Evolutionary conservation across 2,113 vertebrate species (phyloP).

Genomic region (Peromyscus polionotus): DNA sequence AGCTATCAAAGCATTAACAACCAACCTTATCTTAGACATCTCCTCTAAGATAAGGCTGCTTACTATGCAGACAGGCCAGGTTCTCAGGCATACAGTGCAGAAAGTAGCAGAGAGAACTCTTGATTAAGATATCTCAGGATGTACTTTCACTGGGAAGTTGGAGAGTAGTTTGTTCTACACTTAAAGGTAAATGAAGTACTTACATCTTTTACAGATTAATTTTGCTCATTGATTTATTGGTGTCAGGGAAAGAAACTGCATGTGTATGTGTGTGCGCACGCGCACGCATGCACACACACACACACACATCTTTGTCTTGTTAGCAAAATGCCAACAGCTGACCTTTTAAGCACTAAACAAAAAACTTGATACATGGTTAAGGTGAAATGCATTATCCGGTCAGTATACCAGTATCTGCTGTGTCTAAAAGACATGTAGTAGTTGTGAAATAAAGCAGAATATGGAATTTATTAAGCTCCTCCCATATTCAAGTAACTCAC

Average conservation of each 20-base stretch:
- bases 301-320: neutral
- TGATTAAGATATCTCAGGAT: neutral
- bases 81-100: neutral
- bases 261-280: neutral
- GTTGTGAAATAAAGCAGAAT: neutral
- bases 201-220: neutral
- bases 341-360: neutral
- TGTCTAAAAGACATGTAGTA: neutral
- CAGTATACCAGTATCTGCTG: neutral
- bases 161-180: neutral
- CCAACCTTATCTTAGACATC: neutral
- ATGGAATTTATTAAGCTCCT: neutral
- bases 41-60: neutral
- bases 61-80: neutral
- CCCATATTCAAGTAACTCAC: neutral
- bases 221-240: neutral
- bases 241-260: neutral
- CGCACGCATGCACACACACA: neutral
- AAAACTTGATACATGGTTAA: neutral
- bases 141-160: neutral
- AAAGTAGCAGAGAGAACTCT: neutral
- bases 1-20: neutral
- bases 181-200: neutral
- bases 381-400: neutral
- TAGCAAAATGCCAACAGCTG: neutral